Conservation (phyloP, 2,888 invertebrate species). For the Theretra japonica region DNA sequence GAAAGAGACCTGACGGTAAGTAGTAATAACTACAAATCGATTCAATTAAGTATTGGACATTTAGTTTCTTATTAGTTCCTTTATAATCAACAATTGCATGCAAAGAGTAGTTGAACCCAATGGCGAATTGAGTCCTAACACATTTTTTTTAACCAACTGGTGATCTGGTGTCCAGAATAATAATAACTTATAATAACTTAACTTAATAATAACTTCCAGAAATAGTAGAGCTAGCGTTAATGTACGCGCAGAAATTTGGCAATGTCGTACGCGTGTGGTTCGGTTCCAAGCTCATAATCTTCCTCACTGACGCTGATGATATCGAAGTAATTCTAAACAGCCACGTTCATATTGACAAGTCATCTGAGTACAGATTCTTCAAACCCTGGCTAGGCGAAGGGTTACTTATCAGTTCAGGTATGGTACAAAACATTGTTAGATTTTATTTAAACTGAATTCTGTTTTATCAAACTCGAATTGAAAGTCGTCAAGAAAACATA, state of each 20-base stretch:
- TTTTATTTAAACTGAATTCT: too few relatives aligned
- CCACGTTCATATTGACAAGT: constrained; percentile 90
- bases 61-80: too few relatives aligned
- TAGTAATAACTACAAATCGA: not conserved
- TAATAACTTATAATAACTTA: too few relatives aligned
- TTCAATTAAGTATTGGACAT: too few relatives aligned
- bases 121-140: too few relatives aligned
- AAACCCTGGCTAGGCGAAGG: constrained; percentile 93
- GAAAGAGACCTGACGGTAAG: constrained; percentile 85
- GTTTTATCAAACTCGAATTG: too few relatives aligned
- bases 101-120: too few relatives aligned
- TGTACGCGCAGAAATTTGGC: constrained; percentile 71
- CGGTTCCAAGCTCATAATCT: constrained; percentile 87
- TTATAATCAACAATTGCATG: too few relatives aligned
- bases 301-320: constrained; percentile 88
- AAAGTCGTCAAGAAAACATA: too few relatives aligned
- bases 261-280: constrained; percentile 80
- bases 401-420: constrained; percentile 87
- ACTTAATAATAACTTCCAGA: constrained; percentile 45
- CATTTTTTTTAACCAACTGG: too few relatives aligned
- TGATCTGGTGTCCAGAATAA: too few relatives aligned
- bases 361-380: constrained; percentile 89
- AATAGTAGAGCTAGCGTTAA: constrained; percentile 47
- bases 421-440: too few relatives aligned
- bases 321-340: constrained; percentile 90